Evolutionary conservation across 2,888 invertebrate species (phyloP), one percentile per base, ranked within the genome.

Genomic region (Alviniconcha strummeri): DNA sequence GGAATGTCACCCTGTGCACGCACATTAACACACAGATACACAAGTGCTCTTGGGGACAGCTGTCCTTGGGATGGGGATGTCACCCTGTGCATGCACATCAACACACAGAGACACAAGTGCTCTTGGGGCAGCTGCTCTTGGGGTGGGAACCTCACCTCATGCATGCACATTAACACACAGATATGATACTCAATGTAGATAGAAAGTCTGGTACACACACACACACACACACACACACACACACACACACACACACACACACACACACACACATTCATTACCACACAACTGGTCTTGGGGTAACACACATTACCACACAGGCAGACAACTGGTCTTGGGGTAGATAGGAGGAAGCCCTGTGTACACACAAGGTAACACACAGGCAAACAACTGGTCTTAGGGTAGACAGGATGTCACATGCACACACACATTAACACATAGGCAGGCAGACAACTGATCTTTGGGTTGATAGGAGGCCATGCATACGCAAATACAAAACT

Each of bases 291-390:
- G 36, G 13, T 8, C 7, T 8, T 71, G 17, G 8, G n/a, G 7
- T 15, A 11, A 89, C 89, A 82, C 89, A 89, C 55, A 86, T 36
- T 36, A 88, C 67, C 86, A 86, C 71, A 71, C 71, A 71, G 7
- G 17, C 71, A 71, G 7, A 71, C 36, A 36, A 36, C 36, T 36
- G 36, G 36, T 36, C 36, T 36, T 36, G 36, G 36, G 36, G 36
- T 36, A 36, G 36, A 36, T 36, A 36, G 36, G 36, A 36, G 36
- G 60, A 71, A 71, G 13, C 17, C 7, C 17, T 71, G 17, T 71
- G n/a, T 8, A 71, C 17, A 89, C 89, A 82, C 89, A 89, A 52
- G 86, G 36, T 36, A 88, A 67, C 86, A 86, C 71, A 71, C 71
- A 71, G 7, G n/a, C 71, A 75, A 69, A 60, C 77, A 19, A 60